Evolutionary conservation across 2,113 vertebrate genomes (phyloP).

Genomic region (Pheucticus melanocephalus): DNA sequence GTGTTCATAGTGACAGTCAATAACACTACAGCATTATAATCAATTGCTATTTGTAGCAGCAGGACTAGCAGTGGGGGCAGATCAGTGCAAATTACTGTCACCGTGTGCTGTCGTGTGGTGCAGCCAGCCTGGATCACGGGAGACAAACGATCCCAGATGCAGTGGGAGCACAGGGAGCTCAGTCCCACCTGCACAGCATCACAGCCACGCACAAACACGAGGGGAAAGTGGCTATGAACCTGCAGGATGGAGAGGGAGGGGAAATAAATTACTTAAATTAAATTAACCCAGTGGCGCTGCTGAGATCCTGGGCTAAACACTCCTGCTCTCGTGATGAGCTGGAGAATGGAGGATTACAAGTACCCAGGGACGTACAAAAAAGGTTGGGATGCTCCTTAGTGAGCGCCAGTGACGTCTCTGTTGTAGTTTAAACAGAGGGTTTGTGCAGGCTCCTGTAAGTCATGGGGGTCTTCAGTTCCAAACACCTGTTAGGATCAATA

Average conservation of each 20-base stretch:
- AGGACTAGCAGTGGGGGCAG: constrained; percentile 86
- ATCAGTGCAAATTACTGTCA: constrained; percentile 96
- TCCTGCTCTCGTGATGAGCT: background rate
- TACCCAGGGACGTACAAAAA: constrained; percentile 62
- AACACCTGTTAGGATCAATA: constrained; percentile 40
- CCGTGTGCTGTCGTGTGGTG: constrained; percentile 76
- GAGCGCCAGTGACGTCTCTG: background rate
- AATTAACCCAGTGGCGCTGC: constrained; percentile 40
- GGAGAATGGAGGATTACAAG: constrained; percentile 53
- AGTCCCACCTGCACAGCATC: constrained; percentile 78
- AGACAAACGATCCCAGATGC: constrained; percentile 81
- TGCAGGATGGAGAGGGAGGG: background rate
- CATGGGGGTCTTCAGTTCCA: background rate
- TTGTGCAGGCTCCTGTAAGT: background rate
- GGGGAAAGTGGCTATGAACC: constrained; percentile 3
- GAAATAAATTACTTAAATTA: constrained; percentile 72
- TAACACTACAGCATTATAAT: constrained; percentile 91
- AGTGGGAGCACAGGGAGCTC: constrained; percentile 72
- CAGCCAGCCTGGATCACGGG: constrained; percentile 76
- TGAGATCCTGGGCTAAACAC: constrained; percentile 35
- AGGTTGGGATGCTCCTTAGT: constrained; percentile 49
- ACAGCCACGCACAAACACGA: background rate
- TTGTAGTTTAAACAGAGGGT: background rate
- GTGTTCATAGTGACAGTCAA: constrained; percentile 83
- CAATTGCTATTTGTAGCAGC: constrained; percentile 96